Evolutionary conservation across 2,113 vertebrate genomes (phyloP), one percentile per base, ranked within the genome.

Genomic region (Melanocharis versteri): DNA sequence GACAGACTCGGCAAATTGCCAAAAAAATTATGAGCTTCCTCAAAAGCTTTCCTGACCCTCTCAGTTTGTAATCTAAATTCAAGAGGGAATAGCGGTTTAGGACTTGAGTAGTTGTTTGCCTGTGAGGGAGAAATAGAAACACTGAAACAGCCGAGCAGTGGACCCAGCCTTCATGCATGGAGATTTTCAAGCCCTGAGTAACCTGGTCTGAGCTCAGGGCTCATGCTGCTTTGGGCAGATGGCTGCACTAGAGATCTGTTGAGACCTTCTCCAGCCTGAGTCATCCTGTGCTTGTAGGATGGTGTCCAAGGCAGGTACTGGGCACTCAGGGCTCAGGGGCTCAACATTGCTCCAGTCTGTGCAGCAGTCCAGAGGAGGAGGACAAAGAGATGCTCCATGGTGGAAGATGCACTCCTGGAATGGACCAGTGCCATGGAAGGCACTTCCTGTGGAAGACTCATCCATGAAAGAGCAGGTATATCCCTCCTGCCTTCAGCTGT

Each of bases 261-360:
- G 53, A 77, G 47, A 12, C 57, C 23, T 33, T 20, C n/a, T 53
- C n/a, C 84, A 77, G 39, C 42, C 64, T 35, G 47, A 47, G 30
- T 10, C 54, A 56, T 5, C 23, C 58, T 58, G 3, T 28, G 37
- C 11, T 42, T 16, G 42, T 14, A 39, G 37, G 73, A 15, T 31
- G 47, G 37, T 19, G 23, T 5, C 42, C 27, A 37, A 57, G 35
- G 57, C 33, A 77, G 47, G 53, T 5, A 3, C 11, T 23, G 72
- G 61, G 51, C 40, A 58, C 24, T 10, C 2, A 0, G 39, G n/a
- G 22, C 35, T 54, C 2, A 0, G 26, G 3, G 7, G 13, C 14
- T 50, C 37, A 62, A 2, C 16, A 8, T 1, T 48, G 42, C n/a
- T 53, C n/a, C 71, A 64, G 28, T 14, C 24, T 44, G 35, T 1